These are phyloP conservation scores for Drosophila putrida DNA, from an alignment of 2,888 invertebrate genomes.

Conservation along the genomic window DNA sequence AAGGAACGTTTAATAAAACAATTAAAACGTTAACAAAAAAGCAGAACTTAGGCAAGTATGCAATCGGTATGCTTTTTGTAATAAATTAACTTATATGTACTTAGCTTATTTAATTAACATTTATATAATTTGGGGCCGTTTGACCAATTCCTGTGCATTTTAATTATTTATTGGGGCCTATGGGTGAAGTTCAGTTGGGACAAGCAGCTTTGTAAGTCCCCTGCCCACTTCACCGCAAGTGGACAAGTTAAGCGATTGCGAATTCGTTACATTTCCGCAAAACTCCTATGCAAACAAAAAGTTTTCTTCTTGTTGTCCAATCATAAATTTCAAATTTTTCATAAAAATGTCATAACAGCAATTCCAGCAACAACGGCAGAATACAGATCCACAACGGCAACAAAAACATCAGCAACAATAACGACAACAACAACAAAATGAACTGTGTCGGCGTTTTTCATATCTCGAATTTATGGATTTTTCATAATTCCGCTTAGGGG, in stretches of 20 bases:
- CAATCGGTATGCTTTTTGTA: no score
- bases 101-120: no score
- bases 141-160: no score
- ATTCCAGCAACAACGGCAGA: constrained; percentile 66
- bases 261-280: constrained; percentile 58
- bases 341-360: constrained; percentile 83
- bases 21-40: no score
- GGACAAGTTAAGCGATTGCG: constrained; percentile 46
- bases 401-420: constrained; percentile 36
- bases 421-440: constrained; percentile 52
- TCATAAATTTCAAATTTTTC: constrained; percentile 81
- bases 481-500: constrained; percentile 64
- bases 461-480: constrained; percentile 75
- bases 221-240: constrained; percentile 11
- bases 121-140: no score
- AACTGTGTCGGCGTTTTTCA: constrained; percentile 77
- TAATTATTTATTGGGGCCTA: no score
- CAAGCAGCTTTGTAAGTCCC: constrained; percentile 11
- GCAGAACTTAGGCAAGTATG: no score
- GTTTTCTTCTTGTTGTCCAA: constrained; percentile 59
- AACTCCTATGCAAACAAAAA: constrained; percentile 40
- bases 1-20: no score
- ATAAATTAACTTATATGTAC: no score
- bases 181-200: background rate
- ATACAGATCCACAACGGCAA: constrained; percentile 33